Base-by-base conservation (phyloP, 1,140 invertebrate genomes). In the Hermatobates lingyangjiaoensis region DNA sequence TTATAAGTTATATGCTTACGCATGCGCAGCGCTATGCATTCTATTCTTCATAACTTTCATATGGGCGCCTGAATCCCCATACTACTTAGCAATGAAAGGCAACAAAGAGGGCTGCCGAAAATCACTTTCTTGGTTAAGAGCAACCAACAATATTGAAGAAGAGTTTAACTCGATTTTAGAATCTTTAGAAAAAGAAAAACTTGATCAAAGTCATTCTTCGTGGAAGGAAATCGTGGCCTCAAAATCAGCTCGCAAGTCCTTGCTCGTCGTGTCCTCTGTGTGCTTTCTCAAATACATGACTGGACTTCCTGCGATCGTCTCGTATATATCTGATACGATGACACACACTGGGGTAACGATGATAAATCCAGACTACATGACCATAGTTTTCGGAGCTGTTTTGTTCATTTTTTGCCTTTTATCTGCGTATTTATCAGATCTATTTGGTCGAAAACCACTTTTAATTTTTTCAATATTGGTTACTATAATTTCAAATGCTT, bases 61-160 rank as follows among this genome's bases (percentile, higher is more conserved):
- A 5, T 75, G 76, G 44, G 80, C 88, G 68, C 87, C 87, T 0
- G 88, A 93, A 62, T 81, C 82, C 30, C 88, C 88, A 0, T 78
- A 77, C 50, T 85, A 74, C 54, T 67, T 80, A 27, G 64, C 85
- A 0, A 65, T 67, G 5, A 24, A 25, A 24, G 26, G 14, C 7
- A 5, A 24, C 7, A 21, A 45, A 20, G 49, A 48, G n/a, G 47
- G 54, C 20, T 53, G 53, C 12, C 42, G 27, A 25, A 25, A 55
- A 49, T 40, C 56, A n/a, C 34, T 60, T 4, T 38, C 20, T 23
- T 56, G 56, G 56, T 45, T 59, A 2, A 49, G 57, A 50, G 48
- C 27, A 14, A 48, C 57, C 5, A 30, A 54, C 20, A 34, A 52
- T 2, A 54, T 57, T 14, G 45, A 55, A 20, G 51, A 54, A 30